phyloP scores from a whole-genome alignment of 2,888 invertebrate genomes.

The Salticus scenicus region DNA sequence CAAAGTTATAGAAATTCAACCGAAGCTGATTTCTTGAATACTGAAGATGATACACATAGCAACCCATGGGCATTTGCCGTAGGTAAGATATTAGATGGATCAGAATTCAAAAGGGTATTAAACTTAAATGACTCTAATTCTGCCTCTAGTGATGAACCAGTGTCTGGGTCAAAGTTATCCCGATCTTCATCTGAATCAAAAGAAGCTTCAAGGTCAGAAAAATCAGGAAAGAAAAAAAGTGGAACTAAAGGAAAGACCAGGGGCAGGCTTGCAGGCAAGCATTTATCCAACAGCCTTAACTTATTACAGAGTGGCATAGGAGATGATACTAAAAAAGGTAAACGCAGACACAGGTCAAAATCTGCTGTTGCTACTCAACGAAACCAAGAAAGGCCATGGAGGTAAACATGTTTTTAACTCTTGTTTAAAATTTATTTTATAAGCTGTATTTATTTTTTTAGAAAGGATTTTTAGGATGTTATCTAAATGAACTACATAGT shows the following conservation, averaged over 20 bases:
- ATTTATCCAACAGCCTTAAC: conserved; percentile 55
- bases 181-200: conserved; percentile 61
- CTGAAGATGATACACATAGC: conserved; percentile 35
- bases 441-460: too few species aligned
- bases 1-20: conserved; percentile 24
- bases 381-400: neutral
- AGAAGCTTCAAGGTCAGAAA: conserved; percentile 56
- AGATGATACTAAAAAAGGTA: conserved; percentile 41
- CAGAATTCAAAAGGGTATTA: conserved; percentile 52
- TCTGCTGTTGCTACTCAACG: conserved; percentile 47
- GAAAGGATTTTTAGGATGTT: too few species aligned
- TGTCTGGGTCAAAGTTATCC: conserved; percentile 36
- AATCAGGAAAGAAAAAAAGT: conserved; percentile 31
- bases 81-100: conserved; percentile 41
- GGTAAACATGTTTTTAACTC: too few species aligned
- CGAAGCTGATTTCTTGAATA: conserved; percentile 46
- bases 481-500: too few species aligned
- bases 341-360: conserved; percentile 58
- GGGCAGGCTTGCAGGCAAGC: conserved; percentile 50
- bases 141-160: conserved; percentile 60
- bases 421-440: too few species aligned
- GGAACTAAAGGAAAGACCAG: conserved; percentile 37
- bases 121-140: conserved; percentile 62
- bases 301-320: conserved; percentile 47
- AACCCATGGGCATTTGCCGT: conserved; percentile 45